Conservation (phyloP, 1,140 invertebrate genomes). For the Drosophila chauvacae region DNA sequence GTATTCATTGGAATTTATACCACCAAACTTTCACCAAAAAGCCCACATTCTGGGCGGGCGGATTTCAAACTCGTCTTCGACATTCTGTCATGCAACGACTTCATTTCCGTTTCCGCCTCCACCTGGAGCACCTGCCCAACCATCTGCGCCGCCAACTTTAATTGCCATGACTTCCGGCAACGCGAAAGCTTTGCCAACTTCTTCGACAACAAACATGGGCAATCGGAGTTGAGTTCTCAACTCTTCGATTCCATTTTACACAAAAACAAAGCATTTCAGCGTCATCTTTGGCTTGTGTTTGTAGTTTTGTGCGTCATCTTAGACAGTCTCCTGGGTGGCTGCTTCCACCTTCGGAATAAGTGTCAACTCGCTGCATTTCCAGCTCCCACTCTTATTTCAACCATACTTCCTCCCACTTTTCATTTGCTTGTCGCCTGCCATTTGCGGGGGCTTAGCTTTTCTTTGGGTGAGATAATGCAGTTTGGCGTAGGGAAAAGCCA, state of each 20-base stretch:
- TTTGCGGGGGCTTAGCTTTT: slow-evolving; percentile 6
- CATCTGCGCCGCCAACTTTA: slow-evolving; percentile 32
- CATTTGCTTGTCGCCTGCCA: neutral
- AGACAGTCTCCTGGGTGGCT: neutral
- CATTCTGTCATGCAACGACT: slow-evolving; percentile 8
- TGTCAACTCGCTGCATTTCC: neutral
- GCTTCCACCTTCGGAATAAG: neutral
- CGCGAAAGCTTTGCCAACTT: slow-evolving; percentile 9
- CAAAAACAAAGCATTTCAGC: neutral
- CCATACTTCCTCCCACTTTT: neutral
- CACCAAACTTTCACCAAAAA: neutral
- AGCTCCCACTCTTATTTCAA: neutral
- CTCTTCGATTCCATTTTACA: neutral
- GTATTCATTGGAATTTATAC: neutral
- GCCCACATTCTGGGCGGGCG: neutral
- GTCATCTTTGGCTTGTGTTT: slow-evolving; percentile 1
- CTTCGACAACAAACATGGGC: neutral
- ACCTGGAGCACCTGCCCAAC: slow-evolving; percentile 6
- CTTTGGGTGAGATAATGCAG: neutral
- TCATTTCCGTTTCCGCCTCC: slow-evolving; percentile 30
- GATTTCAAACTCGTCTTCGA: neutral
- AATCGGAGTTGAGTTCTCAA: neutral
- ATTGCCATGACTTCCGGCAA: slow-evolving; percentile 38
- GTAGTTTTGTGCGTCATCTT: slow-evolving; percentile 6
- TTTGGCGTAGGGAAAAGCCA: too few relatives aligned